Evolutionary conservation across 2,113 vertebrate species (phyloP).

Genomic region (Steatornis caripensis): DNA sequence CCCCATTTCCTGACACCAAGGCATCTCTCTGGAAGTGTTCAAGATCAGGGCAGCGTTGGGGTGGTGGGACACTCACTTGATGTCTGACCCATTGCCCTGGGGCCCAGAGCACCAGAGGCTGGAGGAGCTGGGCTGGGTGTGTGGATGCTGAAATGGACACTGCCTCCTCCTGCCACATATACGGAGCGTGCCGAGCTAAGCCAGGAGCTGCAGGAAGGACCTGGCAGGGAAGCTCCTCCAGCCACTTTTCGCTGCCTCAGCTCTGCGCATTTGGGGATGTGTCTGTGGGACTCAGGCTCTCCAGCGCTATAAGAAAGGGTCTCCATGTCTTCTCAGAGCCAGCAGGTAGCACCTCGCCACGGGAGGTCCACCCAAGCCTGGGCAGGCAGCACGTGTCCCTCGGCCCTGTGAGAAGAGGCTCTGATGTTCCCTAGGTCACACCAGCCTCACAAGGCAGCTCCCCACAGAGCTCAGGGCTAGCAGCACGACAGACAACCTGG

Average conservation of each 20-base stretch:
- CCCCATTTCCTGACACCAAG: neutral
- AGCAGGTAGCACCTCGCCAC: neutral
- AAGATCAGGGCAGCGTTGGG: neutral
- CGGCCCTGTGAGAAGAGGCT: neutral
- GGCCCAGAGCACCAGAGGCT: neutral
- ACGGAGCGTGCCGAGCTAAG: neutral
- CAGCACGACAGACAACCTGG: neutral
- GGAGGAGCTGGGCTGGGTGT: neutral
- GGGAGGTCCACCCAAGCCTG: neutral
- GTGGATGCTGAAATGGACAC: neutral
- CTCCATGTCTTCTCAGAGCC: neutral
- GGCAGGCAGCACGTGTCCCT: neutral
- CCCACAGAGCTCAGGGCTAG: neutral
- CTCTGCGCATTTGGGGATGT: neutral
- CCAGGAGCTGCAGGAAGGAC: neutral
- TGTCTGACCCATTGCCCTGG: neutral
- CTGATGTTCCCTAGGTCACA: neutral
- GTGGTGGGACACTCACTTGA: neutral
- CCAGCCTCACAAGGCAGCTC: neutral
- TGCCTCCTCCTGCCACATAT: neutral
- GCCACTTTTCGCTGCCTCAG: neutral
- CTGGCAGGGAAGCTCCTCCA: neutral
- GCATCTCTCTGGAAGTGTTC: neutral
- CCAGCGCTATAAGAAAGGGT: neutral
- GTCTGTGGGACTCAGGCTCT: neutral